These are phyloP conservation scores for Diloba caeruleocephala DNA, from an alignment of 2,888 invertebrate genomes.

Conservation along the genomic window DNA sequence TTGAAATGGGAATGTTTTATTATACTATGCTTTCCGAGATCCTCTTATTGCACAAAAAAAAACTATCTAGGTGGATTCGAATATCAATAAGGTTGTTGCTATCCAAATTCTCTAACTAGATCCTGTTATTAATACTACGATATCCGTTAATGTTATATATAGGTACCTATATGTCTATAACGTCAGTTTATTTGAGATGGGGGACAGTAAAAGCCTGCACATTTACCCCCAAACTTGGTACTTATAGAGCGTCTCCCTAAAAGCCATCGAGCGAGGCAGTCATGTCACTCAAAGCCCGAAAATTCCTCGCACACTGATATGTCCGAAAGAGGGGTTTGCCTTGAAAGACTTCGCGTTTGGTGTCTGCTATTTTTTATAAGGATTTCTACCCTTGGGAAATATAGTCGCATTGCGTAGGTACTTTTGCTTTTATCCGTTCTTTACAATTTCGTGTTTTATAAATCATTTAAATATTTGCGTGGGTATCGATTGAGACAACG, in stretches of 20 bases:
- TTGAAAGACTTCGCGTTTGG: constrained; percentile 64
- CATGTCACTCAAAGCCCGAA: constrained; percentile 69
- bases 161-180: not conserved
- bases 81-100: not conserved
- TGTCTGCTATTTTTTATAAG: constrained; percentile 65
- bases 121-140: not conserved
- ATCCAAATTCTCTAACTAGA: not conserved
- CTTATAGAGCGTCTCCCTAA: constrained; percentile 52
- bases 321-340: constrained; percentile 65
- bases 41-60: too few species aligned
- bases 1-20: too few species aligned
- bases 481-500: constrained; percentile 49
- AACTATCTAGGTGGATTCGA: too few species aligned
- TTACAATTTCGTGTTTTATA: constrained; percentile 51
- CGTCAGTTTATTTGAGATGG: constrained; percentile 2
- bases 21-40: too few species aligned
- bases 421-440: constrained; percentile 54
- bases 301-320: constrained; percentile 72
- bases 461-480: constrained; percentile 48
- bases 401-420: constrained; percentile 53
- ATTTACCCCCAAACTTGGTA: constrained; percentile 20
- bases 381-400: constrained; percentile 66
- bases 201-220: constrained; percentile 22
- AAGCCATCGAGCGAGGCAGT: constrained; percentile 64
- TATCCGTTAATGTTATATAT: not conserved